These are phyloP conservation scores for Intellagama lesueurii DNA, from an alignment of 2,797 vertebrate genomes.

Conservation along the genomic window DNA sequence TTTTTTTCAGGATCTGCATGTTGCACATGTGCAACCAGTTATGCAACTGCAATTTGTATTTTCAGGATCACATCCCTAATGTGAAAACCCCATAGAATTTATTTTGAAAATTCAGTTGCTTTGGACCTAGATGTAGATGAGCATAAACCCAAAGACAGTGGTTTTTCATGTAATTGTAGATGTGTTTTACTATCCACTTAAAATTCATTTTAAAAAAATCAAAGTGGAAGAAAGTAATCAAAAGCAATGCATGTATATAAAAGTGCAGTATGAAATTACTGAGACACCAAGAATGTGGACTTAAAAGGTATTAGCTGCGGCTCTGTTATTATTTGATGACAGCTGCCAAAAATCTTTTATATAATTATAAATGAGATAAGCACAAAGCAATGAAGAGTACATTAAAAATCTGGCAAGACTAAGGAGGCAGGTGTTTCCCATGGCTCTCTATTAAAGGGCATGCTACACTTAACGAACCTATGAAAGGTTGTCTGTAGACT, in stretches of 20 bases:
- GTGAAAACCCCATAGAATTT: background rate
- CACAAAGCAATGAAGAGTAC: conserved; percentile 57
- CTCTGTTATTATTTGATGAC: conserved; percentile 49
- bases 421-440: conserved; percentile 78
- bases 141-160: background rate
- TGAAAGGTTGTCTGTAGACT: conserved; percentile 59
- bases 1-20: background rate
- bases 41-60: background rate
- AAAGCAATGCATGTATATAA: conserved; percentile 52
- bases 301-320: conserved; percentile 37
- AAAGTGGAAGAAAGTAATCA: conserved; percentile 29
- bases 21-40: background rate
- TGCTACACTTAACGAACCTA: conserved; percentile 63
- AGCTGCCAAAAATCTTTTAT: conserved; percentile 64
- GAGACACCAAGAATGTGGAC: conserved; percentile 36
- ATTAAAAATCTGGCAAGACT: conserved; percentile 58
- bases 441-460: conserved; percentile 64
- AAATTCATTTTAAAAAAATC: conserved; percentile 9
- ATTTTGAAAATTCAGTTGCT: background rate
- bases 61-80: background rate
- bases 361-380: conserved; percentile 68
- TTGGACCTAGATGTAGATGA: background rate
- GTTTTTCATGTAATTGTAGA: background rate
- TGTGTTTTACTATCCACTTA: conserved; percentile 25
- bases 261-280: conserved; percentile 44